Base-by-base conservation (phyloP, 2,888 invertebrate species). In the Sphaeridia pumilis region DNA sequence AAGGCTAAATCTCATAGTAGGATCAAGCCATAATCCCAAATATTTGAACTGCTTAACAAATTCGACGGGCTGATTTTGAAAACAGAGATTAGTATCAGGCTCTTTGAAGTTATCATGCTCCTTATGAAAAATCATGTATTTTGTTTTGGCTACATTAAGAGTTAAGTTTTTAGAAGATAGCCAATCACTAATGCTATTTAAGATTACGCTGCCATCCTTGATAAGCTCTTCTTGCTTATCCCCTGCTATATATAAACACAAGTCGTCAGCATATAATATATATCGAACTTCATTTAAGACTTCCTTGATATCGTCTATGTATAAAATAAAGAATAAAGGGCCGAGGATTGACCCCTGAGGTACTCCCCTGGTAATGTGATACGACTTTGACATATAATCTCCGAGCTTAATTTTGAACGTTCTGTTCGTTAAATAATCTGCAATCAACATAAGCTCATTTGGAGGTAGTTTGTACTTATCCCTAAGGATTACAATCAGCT, bases 401-500 rank as follows among this genome's bases (percentile, higher is more conserved):
- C 20, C 27, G n/a, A 52, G 21, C 26, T 35, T 41, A 46, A 49
- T 35, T 20, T 14, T 12, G 44, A 21, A 54, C 4, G 21, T 12
- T 17, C 55, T 24, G 5, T 44, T 27, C 14, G 1, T 21, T 1
- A 58, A 22, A 43, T 54, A 48, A 3, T 41, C 41, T 4, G 17
- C 1, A n/a, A 56, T 12, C 22, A 49, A 2, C 14, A 46, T 34
- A 4, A 56, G 28, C 20, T 36, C 34, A 26, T 45, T 34, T 1
- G 52, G 49, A 14, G 50, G 31, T 12, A 56, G 21, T 3, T 49
- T 49, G 27, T 35, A 58, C 24, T 41, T 36, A 5, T 43, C 24
- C 46, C 42, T 49, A 2, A 65, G 45, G 27, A 61, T 65, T n/a
- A 22, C 1, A 17, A 63, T 4, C 2, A 66, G 48, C 31, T 56